Percentiles rank a stretch among this genome's conserved stretches.
Evolutionary conservation across 2,797 vertebrate genomes (phyloP).

Genomic region (Tolypeutes matacus): DNA sequence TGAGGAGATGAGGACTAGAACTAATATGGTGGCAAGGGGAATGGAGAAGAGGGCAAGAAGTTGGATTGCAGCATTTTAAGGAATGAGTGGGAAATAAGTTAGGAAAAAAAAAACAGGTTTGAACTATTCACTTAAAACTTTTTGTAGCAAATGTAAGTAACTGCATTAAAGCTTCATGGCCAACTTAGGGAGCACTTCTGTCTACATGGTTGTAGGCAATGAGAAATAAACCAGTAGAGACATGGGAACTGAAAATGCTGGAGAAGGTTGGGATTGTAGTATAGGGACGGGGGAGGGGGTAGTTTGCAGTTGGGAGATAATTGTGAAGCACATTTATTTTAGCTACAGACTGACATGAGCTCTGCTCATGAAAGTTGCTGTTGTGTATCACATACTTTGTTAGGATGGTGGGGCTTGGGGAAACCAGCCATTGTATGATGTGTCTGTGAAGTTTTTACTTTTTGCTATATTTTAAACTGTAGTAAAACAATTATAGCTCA

Average conservation of each 20-base stretch:
- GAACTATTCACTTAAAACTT: neutral
- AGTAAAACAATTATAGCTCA: neutral
- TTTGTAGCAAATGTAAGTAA: neutral
- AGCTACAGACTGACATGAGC: neutral
- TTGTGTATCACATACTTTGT: neutral
- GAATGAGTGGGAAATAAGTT: neutral
- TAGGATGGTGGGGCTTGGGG: too few relatives aligned
- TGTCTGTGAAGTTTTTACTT: neutral
- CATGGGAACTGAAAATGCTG: neutral
- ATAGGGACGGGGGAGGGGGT: rapidly evolving
- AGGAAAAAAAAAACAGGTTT: neutral
- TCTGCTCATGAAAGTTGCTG: neutral
- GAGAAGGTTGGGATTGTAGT: rapidly evolving
- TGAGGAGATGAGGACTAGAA: neutral
- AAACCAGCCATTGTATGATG: neutral
- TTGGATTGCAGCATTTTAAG: neutral
- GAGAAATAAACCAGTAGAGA: neutral
- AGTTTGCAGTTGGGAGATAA: neutral
- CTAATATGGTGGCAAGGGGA: neutral
- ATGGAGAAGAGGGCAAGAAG: neutral
- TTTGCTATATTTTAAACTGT: neutral
- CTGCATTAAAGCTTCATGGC: neutral
- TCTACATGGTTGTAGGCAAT: neutral
- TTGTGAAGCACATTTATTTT: neutral
- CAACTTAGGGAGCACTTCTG: neutral